These are phyloP conservation scores for Stenurella melanura DNA, from an alignment of 2,888 invertebrate species.

Conservation along the genomic window DNA sequence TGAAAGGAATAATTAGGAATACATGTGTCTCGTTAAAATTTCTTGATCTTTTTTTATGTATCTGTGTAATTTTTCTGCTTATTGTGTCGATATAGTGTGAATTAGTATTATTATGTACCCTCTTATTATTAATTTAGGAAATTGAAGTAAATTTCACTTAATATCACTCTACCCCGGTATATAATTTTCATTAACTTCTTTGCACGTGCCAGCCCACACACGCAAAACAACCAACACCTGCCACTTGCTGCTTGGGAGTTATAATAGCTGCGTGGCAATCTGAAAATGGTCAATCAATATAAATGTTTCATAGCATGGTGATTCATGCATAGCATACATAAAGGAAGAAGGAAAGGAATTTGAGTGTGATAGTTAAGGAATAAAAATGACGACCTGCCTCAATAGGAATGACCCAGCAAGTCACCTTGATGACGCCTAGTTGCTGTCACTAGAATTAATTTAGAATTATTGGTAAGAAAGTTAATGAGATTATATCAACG, in stretches of 20 bases:
- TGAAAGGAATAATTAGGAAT: no score
- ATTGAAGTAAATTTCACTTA: no score
- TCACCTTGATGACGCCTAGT: not conserved
- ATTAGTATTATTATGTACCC: no score
- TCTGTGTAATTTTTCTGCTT: no score
- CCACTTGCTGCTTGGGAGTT: constrained; percentile 17
- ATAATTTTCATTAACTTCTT: constrained; percentile 19
- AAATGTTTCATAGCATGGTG: constrained; percentile 28
- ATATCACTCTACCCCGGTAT: not conserved
- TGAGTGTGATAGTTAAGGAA: constrained; percentile 23
- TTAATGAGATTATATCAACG: no score
- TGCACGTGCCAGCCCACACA: constrained; percentile 5
- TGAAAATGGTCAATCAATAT: constrained; percentile 34
- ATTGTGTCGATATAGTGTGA: no score
- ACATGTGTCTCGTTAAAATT: no score
- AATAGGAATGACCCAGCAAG: constrained; percentile 27
- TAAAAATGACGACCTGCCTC: constrained; percentile 36
- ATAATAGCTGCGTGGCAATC: constrained; percentile 11
- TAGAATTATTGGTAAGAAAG: no score
- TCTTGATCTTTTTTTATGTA: no score
- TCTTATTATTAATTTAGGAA: no score
- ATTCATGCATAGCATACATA: constrained; percentile 12
- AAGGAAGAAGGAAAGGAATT: constrained; percentile 28
- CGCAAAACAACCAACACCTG: not conserved
- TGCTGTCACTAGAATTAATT: no score